These are phyloP conservation scores for Heliconius nattereri DNA, from an alignment of 1,140 invertebrate species.

Conservation along the genomic window DNA sequence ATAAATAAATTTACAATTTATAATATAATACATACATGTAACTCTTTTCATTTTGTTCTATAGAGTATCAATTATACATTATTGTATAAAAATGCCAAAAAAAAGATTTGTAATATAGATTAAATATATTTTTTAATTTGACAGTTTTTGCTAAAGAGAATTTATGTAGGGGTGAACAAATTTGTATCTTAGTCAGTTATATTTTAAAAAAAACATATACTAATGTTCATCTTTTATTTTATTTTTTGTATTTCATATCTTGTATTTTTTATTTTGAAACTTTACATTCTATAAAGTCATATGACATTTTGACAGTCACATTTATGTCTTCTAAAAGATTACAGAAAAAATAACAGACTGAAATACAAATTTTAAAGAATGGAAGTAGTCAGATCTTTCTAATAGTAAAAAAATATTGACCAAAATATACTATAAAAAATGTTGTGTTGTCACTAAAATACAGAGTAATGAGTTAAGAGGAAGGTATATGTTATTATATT, in stretches of 20 bases:
- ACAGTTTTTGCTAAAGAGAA: constrained; percentile 12
- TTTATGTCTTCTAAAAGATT: not conserved
- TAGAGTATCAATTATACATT: constrained; percentile 44
- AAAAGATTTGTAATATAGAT: constrained; percentile 52
- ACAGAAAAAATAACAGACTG: not conserved
- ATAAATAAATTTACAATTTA: not conserved
- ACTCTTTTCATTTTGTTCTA: not conserved
- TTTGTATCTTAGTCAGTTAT: constrained; percentile 23
- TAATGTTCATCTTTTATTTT: not conserved
- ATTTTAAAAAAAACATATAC: constrained; percentile 3
- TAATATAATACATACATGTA: not conserved
- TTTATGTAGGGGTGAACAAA: not conserved
- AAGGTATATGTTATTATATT: too few relatives aligned
- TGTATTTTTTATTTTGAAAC: too few relatives aligned
- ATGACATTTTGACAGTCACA: not conserved
- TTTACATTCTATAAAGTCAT: too few relatives aligned
- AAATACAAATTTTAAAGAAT: not conserved
- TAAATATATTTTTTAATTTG: constrained; percentile 45
- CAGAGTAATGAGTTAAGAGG: too few relatives aligned
- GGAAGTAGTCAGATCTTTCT: constrained; percentile 1
- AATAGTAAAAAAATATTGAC: not conserved
- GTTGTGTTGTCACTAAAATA: too few relatives aligned
- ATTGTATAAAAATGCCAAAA: constrained; percentile 75
- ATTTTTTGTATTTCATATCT: constrained; percentile 11
- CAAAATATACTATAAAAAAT: not conserved